Evolutionary conservation across 2,113 vertebrate species (phyloP).

Genomic region (Tachuris rubrigastra): DNA sequence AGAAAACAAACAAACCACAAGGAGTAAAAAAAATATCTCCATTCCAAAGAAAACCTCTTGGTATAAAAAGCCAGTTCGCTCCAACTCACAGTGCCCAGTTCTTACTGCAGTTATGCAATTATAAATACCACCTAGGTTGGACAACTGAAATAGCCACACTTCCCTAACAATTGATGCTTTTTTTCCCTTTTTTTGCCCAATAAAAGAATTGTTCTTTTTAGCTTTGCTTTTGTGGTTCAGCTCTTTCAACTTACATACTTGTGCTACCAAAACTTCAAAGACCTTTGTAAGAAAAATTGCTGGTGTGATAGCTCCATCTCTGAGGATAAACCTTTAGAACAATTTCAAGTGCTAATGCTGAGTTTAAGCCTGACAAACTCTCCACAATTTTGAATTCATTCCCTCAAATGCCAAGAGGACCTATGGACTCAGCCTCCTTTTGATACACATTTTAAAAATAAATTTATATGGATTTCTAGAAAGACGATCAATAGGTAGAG

Average conservation of each 20-base stretch:
- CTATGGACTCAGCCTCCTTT: constrained; percentile 10
- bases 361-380: constrained; percentile 35
- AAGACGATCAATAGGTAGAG: constrained; percentile 40
- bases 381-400: constrained; percentile 21
- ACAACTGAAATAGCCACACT: background rate
- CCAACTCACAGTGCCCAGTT: background rate
- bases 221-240: constrained; percentile 20
- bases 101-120: background rate
- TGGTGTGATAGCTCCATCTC: background rate
- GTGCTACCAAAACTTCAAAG: constrained; percentile 21
- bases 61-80: background rate
- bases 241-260: constrained; percentile 22
- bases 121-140: constrained; percentile 25
- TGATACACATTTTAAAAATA: constrained; percentile 32
- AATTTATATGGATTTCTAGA: constrained; percentile 30
- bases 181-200: background rate
- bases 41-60: background rate
- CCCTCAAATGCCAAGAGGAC: constrained; percentile 22
- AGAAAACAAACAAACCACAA: background rate
- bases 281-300: constrained; percentile 24
- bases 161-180: background rate
- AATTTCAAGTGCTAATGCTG: constrained; percentile 28
- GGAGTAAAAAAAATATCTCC: background rate
- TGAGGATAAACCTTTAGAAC: background rate
- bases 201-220: background rate